Conservation (phyloP, 2,888 invertebrate species). For the Doris montereyensis region DNA sequence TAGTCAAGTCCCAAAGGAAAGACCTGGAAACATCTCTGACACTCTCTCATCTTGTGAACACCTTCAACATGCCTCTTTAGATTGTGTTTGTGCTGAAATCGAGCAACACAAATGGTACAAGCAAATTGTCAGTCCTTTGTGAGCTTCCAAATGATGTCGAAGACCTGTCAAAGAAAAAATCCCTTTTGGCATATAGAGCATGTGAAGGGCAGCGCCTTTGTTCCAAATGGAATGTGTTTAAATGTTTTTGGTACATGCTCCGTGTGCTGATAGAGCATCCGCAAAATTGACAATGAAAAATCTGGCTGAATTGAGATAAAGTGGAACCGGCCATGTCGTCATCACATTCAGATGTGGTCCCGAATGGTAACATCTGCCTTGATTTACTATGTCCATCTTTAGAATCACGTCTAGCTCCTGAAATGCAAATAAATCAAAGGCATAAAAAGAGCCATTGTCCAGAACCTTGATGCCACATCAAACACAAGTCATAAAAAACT, state of each 20-base stretch:
- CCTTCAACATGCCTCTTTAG: slow-evolving; percentile 33
- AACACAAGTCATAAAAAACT: no score
- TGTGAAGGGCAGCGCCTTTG: slow-evolving; percentile 21
- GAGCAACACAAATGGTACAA: slow-evolving; percentile 29
- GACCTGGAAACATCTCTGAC: background rate
- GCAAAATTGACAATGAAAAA: slow-evolving; percentile 16
- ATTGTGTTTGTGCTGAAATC: slow-evolving; percentile 32
- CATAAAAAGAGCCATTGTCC: no score
- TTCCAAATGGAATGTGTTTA: slow-evolving; percentile 32
- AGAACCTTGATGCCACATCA: no score
- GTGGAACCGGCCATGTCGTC: no score
- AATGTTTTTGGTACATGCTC: slow-evolving; percentile 31
- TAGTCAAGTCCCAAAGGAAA: background rate
- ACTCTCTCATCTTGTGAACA: slow-evolving; percentile 32
- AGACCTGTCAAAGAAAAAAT: slow-evolving; percentile 38
- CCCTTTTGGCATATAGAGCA: slow-evolving; percentile 37
- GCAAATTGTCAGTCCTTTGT: slow-evolving; percentile 29
- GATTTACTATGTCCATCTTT: no score
- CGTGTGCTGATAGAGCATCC: background rate
- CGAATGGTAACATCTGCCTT: no score
- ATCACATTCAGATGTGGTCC: no score
- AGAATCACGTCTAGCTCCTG: no score
- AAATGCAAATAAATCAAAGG: no score
- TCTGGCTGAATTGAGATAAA: no score
- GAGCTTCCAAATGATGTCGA: slow-evolving; percentile 31